Evolutionary conservation across 2,797 vertebrate species (phyloP).

Genomic region (Enteromius paludinosus): DNA sequence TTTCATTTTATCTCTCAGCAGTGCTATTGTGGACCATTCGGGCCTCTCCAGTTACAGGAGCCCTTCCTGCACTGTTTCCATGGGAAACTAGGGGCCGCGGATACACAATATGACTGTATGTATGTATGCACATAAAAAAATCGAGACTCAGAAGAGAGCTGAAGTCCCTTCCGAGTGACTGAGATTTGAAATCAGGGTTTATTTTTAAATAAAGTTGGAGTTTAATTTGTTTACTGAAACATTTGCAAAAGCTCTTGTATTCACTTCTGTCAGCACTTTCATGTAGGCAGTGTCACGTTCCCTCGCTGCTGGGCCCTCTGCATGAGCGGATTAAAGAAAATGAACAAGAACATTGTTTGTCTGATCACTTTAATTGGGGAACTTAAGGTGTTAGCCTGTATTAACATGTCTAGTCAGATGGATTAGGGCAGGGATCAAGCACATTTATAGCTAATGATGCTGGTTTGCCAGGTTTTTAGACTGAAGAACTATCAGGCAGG

Average conservation of each 20-base stretch:
- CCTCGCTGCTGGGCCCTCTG: slow-evolving; percentile 39
- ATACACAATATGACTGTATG: slow-evolving; percentile 69
- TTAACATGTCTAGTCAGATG: slow-evolving; percentile 57
- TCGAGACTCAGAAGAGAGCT: slow-evolving; percentile 67
- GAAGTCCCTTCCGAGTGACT: slow-evolving; percentile 49
- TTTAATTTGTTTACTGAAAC: not conserved
- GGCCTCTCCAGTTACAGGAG: slow-evolving; percentile 77
- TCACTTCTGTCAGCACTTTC: slow-evolving; percentile 12
- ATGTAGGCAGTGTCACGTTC: slow-evolving; percentile 13
- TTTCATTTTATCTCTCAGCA: slow-evolving; percentile 83
- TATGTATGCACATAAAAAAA: slow-evolving; percentile 74
- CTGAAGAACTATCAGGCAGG: slow-evolving; percentile 39
- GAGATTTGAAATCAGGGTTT: not conserved
- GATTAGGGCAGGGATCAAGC: slow-evolving; percentile 63
- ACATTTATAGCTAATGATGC: slow-evolving; percentile 61
- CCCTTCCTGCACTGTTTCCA: slow-evolving; percentile 78
- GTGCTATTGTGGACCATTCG: slow-evolving; percentile 72
- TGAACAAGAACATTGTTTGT: slow-evolving; percentile 55
- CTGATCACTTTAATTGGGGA: slow-evolving; percentile 63
- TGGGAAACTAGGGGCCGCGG: slow-evolving; percentile 77
- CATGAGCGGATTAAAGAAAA: slow-evolving; percentile 46
- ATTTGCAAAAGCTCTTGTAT: slow-evolving; percentile 16
- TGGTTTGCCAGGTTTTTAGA: slow-evolving; percentile 63
- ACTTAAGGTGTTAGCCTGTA: slow-evolving; percentile 52
- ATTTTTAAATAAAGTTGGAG: not conserved